Percentiles rank a stretch among this genome's conserved stretches.
These are phyloP conservation scores for Melieria crassipennis DNA, from an alignment of 2,888 invertebrate genomes.

Conservation along the genomic window DNA sequence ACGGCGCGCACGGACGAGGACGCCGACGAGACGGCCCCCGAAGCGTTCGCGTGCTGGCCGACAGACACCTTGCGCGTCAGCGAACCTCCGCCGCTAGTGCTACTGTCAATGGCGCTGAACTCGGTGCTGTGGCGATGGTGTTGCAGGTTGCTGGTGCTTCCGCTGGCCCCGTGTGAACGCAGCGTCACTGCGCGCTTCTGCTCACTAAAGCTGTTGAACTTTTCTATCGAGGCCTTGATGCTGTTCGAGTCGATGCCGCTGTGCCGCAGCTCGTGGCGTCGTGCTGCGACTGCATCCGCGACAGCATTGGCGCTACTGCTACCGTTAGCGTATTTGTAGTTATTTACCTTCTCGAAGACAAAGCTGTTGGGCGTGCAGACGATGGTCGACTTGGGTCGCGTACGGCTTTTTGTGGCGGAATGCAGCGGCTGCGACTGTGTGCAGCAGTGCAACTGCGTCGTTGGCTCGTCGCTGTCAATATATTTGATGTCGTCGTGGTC, in stretches of 20 bases:
- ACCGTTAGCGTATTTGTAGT: conserved; percentile 58
- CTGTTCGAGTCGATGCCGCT: conserved; percentile 58
- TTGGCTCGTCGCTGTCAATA: conserved; percentile 58
- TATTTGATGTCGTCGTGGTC: conserved; percentile 61
- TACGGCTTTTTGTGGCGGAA: conserved; percentile 16
- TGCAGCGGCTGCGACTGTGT: conserved; percentile 1
- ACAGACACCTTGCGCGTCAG: conserved; percentile 52
- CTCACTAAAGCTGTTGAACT: conserved; percentile 61
- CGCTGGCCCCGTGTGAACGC: conserved; percentile 45
- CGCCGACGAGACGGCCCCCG: conserved; percentile 38
- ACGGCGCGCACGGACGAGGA: conserved; percentile 29
- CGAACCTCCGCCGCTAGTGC: conserved; percentile 51
- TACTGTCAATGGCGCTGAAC: conserved; percentile 41
- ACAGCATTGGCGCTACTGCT: conserved; percentile 29
- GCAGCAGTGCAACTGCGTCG: conserved; percentile 26
- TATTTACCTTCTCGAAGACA: conserved; percentile 56
- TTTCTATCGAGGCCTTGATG: conserved; percentile 62
- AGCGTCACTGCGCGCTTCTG: conserved; percentile 53
- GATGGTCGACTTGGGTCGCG: conserved; percentile 59
- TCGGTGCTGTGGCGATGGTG: conserved; percentile 49
- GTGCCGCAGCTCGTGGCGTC: conserved; percentile 40
- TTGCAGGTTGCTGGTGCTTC: conserved; percentile 62
- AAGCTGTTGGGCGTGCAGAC: conserved; percentile 48
- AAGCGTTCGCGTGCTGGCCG: conserved; percentile 42
- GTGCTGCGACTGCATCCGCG: conserved; percentile 30